These are phyloP conservation scores for Athalia cordata DNA, from an alignment of 2,888 invertebrate species.

Conservation along the genomic window DNA sequence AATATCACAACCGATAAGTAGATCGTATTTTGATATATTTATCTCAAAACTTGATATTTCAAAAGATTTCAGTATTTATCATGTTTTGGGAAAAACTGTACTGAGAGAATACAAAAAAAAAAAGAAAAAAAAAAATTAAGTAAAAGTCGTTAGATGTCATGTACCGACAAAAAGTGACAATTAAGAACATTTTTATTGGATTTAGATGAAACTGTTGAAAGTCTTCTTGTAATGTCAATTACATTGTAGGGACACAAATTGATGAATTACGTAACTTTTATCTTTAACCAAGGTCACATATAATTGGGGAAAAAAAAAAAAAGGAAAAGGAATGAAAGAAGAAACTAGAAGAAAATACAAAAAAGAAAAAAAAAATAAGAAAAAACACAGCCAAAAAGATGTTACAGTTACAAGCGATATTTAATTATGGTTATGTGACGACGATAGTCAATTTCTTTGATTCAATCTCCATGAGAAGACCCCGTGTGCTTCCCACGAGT, in stretches of 20 bases:
- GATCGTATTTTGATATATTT: constrained; percentile 40
- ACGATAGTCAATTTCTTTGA: constrained; percentile 20
- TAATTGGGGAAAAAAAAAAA: constrained; percentile 24
- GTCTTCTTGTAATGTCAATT: constrained; percentile 70
- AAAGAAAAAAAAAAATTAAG: background rate
- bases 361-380: background rate
- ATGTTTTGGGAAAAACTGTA: constrained; percentile 23
- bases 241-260: constrained; percentile 53
- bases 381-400: constrained; percentile 8
- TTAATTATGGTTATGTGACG: constrained; percentile 25
- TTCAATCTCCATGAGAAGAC: constrained; percentile 34
- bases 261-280: constrained; percentile 3
- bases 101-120: background rate
- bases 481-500: constrained; percentile 36
- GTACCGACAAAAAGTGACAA: constrained; percentile 19
- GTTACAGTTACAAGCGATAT: constrained; percentile 36
- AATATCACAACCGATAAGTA: background rate
- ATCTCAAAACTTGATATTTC: constrained; percentile 36
- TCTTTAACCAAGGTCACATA: constrained; percentile 31
- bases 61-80: constrained; percentile 1
- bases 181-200: constrained; percentile 16
- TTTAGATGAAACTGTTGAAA: constrained; percentile 46
- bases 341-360: background rate
- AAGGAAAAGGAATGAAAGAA: background rate
- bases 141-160: background rate